phyloP scores from a whole-genome alignment of 2,888 invertebrate genomes.

The Liodrosophila aerea region DNA sequence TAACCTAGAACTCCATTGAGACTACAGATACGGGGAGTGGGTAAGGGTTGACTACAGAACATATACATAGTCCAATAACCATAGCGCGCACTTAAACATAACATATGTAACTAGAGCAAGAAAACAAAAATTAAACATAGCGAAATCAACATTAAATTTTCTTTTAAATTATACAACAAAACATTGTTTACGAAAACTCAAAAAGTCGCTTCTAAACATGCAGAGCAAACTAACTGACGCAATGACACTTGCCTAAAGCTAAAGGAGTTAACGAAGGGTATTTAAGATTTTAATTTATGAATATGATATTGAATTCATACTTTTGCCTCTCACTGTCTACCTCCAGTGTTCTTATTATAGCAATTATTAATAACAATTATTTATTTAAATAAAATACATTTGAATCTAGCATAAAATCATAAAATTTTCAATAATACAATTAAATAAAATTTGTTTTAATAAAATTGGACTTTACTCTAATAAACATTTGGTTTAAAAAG shows the following conservation, averaged over 20 bases:
- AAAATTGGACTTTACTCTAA: no score
- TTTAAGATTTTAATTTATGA: no score
- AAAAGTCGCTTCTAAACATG: constrained; percentile 3
- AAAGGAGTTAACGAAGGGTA: no score
- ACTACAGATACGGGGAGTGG: constrained; percentile 26
- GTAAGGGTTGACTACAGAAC: constrained; percentile 30
- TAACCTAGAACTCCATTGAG: constrained; percentile 5
- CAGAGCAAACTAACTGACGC: constrained; percentile 2
- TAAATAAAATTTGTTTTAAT: no score
- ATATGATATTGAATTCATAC: no score
- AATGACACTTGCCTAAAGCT: constrained; percentile 5
- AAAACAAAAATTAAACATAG: constrained; percentile 48
- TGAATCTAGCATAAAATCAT: no score
- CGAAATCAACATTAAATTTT: constrained; percentile 61
- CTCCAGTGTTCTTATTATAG: no score
- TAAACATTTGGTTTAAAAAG: no score
- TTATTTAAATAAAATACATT: no score
- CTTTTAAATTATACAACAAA: constrained; percentile 56
- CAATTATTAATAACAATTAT: no score
- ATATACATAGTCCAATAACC: constrained; percentile 60
- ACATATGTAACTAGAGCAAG: constrained; percentile 41
- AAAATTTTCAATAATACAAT: no score
- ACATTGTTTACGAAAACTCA: constrained; percentile 46
- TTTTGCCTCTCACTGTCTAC: no score
- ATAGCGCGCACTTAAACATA: constrained; percentile 58